Base-by-base conservation (phyloP, 2,888 invertebrate species). In the Andricus quercusramuli region DNA sequence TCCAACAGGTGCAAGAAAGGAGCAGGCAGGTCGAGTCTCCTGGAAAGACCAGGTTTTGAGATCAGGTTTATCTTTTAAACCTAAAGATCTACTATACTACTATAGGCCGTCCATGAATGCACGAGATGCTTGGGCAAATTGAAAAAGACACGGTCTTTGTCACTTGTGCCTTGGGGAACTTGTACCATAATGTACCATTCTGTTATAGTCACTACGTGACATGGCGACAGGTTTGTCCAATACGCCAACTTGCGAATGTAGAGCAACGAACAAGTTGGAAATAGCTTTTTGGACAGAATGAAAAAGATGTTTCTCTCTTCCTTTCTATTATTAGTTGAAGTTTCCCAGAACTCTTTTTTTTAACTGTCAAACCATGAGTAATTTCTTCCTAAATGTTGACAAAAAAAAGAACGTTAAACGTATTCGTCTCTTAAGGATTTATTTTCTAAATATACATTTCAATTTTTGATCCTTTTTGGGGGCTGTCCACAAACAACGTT, bases 121-220 rank as follows among this genome's bases (percentile, higher is more conserved):
- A 25, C 62, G n/a, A 22, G 62, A 62, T 74, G 56, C n/a, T 56
- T 74, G 74, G 32, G 11, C 74, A 74, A 74, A 74, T 74, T 74
- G 56, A 74, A 51, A 74, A 74, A 74, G 32, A 37, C 51, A 74
- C 51, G 51, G 51, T 74, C 74, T 74, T 74, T 74, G 32, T 74
- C 51, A 74, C 56, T 37, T 56, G 56, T 51, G 32, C 56, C 74
- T 37, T 74, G 56, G n/a, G 13, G n/a, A 70, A 74, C 51, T 29
- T 25, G 62, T 29, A 15, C 15, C 25, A 62, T 62, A 25, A 25
- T 62, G 62, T 62, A 25, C 15, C 25, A 62, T 62, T 62, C 62
- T 17, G 62, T 62, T 62, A 51, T 41, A 56, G 47, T 22, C 25
- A 22, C 47, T 25, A 25, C 44, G 44, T 68, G 41, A 47, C 25